phyloP scores from a whole-genome alignment of 2,797 vertebrate species.

The Pangasius mekongensis region DNA sequence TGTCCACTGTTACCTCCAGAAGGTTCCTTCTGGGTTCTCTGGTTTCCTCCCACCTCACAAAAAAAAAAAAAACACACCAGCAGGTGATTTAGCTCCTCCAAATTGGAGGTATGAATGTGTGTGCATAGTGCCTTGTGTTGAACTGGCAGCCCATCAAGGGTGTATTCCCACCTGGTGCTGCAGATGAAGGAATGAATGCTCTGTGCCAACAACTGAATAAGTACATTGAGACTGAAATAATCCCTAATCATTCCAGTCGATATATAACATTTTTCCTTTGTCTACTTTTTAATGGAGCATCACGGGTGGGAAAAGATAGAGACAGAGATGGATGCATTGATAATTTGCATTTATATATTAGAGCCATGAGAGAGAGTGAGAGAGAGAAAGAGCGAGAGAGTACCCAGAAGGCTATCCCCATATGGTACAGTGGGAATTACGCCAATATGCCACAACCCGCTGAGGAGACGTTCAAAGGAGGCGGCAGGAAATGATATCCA shows the following conservation, averaged over 20 bases:
- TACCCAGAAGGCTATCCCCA: conserved; percentile 19
- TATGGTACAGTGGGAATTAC: conserved; percentile 46
- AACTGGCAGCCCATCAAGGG: not conserved
- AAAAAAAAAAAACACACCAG: not conserved
- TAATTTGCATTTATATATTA: conserved; percentile 3
- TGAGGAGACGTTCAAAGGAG: conserved; percentile 45
- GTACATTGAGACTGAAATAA: not conserved
- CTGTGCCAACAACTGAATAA: not conserved
- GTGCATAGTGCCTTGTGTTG: not conserved
- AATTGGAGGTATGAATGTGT: not conserved
- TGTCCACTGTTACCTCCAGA: not conserved
- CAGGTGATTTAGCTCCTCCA: not conserved
- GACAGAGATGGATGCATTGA: not conserved
- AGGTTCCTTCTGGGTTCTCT: not conserved
- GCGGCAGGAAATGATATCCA: conserved; percentile 44
- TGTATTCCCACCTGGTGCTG: not conserved
- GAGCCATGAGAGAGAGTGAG: not conserved
- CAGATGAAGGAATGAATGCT: not conserved
- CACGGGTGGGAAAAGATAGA: not conserved
- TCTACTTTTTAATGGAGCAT: not conserved
- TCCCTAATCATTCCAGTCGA: not conserved
- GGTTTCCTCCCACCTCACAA: not conserved
- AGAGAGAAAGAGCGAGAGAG: not conserved
- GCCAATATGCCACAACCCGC: conserved; percentile 35
- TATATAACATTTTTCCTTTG: not conserved